These are phyloP conservation scores for Rhombomys opimus DNA, from an alignment of 2,113 vertebrate genomes.

Conservation along the genomic window DNA sequence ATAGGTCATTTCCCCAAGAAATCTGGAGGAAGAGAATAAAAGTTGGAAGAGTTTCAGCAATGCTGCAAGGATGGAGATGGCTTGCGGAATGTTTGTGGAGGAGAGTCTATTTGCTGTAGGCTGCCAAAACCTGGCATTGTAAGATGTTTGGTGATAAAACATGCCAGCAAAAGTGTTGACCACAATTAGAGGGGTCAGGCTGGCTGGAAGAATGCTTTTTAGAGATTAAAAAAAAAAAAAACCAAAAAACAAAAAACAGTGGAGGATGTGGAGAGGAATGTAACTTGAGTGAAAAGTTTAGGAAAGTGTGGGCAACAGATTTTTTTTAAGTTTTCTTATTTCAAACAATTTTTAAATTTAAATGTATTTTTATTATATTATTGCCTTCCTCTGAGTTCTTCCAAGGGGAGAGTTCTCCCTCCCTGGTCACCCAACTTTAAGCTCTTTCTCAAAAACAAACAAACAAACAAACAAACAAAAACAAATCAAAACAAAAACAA, in stretches of 20 bases:
- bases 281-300: not conserved
- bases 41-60: not conserved
- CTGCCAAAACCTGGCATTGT: too few species aligned
- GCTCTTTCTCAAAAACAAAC: not conserved
- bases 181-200: not conserved
- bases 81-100: not conserved
- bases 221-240: too few species aligned
- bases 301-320: not conserved
- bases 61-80: not conserved
- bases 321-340: not conserved
- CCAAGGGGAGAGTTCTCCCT: too few species aligned
- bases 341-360: not conserved
- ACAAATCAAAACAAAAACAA: not conserved
- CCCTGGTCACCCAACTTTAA: not conserved
- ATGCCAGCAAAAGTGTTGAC: not conserved
- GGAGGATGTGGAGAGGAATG: not conserved
- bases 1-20: not conserved
- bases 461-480: not conserved
- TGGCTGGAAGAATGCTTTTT: not conserved
- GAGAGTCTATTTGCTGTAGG: not conserved
- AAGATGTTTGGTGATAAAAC: not conserved
- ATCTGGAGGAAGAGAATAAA: not conserved
- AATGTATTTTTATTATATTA: not conserved
- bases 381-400: not conserved
- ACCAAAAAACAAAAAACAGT: not conserved